Conservation (phyloP, 92 coral and sea anemone species). For the Ricordea florida region DNA sequence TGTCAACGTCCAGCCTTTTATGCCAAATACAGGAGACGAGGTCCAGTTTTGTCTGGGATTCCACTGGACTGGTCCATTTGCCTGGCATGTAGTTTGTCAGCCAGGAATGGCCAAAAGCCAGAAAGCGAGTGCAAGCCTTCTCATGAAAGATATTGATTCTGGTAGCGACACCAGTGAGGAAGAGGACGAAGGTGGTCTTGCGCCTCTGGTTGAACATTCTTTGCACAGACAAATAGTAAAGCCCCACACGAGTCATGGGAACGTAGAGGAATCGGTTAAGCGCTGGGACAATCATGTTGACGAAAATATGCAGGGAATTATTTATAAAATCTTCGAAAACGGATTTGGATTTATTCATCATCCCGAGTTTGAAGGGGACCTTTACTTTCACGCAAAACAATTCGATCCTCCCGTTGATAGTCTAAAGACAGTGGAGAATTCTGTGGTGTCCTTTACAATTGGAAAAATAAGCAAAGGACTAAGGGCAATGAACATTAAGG, state of each 20-base stretch:
- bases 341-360: slow-evolving; percentile 63
- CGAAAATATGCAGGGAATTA: slow-evolving; percentile 59
- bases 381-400: slow-evolving; percentile 70
- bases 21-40: slow-evolving; percentile 71
- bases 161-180: slow-evolving; percentile 44
- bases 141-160: slow-evolving; percentile 18
- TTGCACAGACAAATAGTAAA: slow-evolving; percentile 15
- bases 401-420: slow-evolving; percentile 65
- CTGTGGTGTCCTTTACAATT: slow-evolving; percentile 62
- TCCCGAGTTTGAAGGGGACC: slow-evolving; percentile 26
- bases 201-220: slow-evolving; percentile 51
- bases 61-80: slow-evolving; percentile 77
- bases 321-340: not conserved
- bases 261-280: not conserved
- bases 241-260: not conserved
- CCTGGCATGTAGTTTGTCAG: slow-evolving; percentile 64
- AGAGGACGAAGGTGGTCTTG: slow-evolving; percentile 24
- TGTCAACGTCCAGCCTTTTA: slow-evolving; percentile 56
- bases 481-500: slow-evolving; percentile 59
- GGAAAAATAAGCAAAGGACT: slow-evolving; percentile 36
- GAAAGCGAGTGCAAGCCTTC: slow-evolving; percentile 45
- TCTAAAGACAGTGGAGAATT: slow-evolving; percentile 13
- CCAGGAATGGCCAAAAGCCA: slow-evolving; percentile 44
- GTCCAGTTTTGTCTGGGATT: slow-evolving; percentile 74
- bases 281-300: slow-evolving; percentile 47